Base-by-base conservation (phyloP, 2,797 vertebrate genomes). In the Pempheris klunzingeri region DNA sequence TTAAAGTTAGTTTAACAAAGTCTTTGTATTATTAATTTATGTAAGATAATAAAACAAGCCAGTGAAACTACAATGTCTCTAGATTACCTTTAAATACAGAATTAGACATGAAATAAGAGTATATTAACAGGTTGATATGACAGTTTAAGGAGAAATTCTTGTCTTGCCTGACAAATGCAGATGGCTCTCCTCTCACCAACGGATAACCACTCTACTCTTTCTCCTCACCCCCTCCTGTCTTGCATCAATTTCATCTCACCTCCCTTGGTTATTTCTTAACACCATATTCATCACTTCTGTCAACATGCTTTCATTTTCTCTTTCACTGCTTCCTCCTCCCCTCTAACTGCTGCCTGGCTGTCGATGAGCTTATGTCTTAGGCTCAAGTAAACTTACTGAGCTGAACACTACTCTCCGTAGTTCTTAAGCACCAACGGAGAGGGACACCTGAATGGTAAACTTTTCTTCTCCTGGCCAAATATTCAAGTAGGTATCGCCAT, bases 1-100 rank as follows among this genome's bases (percentile, higher is more conserved):
- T 78, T 24, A 69, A 65, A 74, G 59, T 60, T 11, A 49, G 7
- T 50, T 41, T 66, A 30, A 62, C 7, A 32, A 78, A 69, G 47
- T 41, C 7, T 8, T 55, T 55, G 46, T 17, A 44, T 12, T 32
- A 30, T 49, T 68, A 0, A 77, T 55, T 18, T 30, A 20, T 20
- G 20, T 57, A 18, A 17, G 17, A 38, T 14, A 26, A 7, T 39
- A 24, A 46, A 81, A 71, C n/a, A 58, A 59, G 22, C 34, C n/a
- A 55, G 20, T 3, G n/a, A 52, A 44, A 12, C 12, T 57, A 22
- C 4, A 39, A 47, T 39, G 17, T 38, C 18, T 54, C 9, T 20
- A 39, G 50, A 46, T 2, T 4, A 26, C 28, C 20, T 49, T 54
- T 43, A 55, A 32, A 32, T 28, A 65, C 15, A 36, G 26, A 4